phyloP scores from a whole-genome alignment of 2,113 vertebrate species.

The Cyanocitta stelleri region DNA sequence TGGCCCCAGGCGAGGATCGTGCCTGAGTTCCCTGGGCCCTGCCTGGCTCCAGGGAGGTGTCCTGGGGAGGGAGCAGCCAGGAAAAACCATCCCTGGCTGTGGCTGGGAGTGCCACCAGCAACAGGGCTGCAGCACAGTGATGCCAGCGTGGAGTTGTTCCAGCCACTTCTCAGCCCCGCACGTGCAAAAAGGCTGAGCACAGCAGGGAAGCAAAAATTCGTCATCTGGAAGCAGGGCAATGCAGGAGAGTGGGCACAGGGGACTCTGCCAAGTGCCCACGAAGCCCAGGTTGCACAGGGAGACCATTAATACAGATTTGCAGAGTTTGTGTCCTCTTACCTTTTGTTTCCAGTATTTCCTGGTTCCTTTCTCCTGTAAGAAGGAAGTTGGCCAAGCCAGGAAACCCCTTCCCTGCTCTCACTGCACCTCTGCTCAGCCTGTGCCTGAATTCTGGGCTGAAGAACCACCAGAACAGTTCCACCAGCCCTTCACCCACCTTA shows the following conservation, averaged over 20 bases:
- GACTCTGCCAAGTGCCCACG: background rate
- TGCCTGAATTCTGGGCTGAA: background rate
- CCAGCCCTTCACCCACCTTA: background rate
- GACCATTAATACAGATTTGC: background rate
- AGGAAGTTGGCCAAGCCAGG: background rate
- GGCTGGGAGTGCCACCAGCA: background rate
- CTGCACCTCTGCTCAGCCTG: background rate
- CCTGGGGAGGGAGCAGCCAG: background rate
- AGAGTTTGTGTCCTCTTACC: background rate
- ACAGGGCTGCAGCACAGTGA: fast-evolving
- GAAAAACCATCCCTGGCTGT: background rate
- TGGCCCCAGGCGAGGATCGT: background rate
- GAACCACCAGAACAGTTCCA: background rate
- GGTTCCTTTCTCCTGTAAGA: background rate
- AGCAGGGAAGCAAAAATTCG: background rate
- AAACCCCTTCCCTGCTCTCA: background rate
- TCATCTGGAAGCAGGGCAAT: background rate
- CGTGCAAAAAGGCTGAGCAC: background rate
- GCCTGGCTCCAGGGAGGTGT: background rate
- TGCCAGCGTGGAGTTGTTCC: background rate
- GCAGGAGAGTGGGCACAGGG: background rate
- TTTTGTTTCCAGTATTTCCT: background rate
- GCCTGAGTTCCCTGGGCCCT: background rate
- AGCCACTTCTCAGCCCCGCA: background rate
- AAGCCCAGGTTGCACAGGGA: background rate